Conservation (phyloP, 1,140 invertebrate species). For the Musca domestica region DNA sequence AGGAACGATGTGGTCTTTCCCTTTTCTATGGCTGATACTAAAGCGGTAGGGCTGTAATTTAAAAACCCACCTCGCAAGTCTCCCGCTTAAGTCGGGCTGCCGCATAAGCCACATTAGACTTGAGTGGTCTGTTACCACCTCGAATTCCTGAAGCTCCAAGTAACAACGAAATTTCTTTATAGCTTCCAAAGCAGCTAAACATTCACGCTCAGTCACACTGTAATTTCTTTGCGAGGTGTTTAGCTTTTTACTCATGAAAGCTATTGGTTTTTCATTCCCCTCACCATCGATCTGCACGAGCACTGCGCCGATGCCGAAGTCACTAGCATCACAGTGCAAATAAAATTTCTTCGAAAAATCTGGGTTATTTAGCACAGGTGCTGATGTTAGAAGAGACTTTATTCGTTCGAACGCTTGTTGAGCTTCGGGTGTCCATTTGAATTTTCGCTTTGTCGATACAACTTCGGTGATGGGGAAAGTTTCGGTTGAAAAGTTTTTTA, state of each 20-base stretch:
- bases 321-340: too few relatives aligned
- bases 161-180: conserved; percentile 51
- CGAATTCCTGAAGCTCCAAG: conserved; percentile 49
- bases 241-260: conserved; percentile 26
- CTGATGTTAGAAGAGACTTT: conserved; percentile 18
- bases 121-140: conserved; percentile 43
- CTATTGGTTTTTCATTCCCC: conserved; percentile 27
- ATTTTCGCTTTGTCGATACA: conserved; percentile 13
- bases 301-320: too few relatives aligned
- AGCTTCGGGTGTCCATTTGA: conserved; percentile 9
- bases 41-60: conserved; percentile 32
- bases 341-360: too few relatives aligned
- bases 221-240: conserved; percentile 22
- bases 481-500: conserved; percentile 25
- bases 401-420: conserved; percentile 7
- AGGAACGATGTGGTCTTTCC: conserved; percentile 18
- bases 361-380: conserved; percentile 28
- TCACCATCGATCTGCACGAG: conserved; percentile 26
- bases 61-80: conserved; percentile 41
- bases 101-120: conserved; percentile 40
- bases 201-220: conserved; percentile 25
- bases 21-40: conserved; percentile 6
- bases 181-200: conserved; percentile 24
- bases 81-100: conserved; percentile 48
- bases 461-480: conserved; percentile 26